These are phyloP conservation scores for Lithosia quadra DNA, from an alignment of 2,888 invertebrate species.

Conservation along the genomic window DNA sequence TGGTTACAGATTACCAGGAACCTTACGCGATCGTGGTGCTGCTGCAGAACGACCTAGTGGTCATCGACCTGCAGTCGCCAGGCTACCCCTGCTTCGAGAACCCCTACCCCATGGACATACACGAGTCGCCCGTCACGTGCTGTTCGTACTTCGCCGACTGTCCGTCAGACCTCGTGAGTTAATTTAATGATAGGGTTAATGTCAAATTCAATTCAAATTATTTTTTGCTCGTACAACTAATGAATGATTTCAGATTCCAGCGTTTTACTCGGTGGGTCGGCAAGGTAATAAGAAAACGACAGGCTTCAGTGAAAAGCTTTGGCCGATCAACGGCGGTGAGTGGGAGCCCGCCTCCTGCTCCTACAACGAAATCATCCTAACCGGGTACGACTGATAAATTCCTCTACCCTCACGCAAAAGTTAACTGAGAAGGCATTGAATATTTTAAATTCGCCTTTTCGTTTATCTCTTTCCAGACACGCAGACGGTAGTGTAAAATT, in stretches of 20 bases:
- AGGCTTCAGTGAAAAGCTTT: constrained; percentile 96
- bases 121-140: constrained; percentile 99
- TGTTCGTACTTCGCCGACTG: constrained; percentile 99
- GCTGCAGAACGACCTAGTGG: constrained; percentile 98
- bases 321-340: constrained; percentile 98
- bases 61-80: constrained; percentile 97
- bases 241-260: constrained; percentile 88
- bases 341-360: constrained; percentile 98
- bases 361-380: constrained; percentile 99
- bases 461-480: constrained; percentile 89
- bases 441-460: neutral
- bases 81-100: constrained; percentile 99
- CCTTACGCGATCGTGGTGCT: constrained; percentile 99
- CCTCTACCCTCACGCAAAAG: too few species aligned
- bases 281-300: constrained; percentile 91
- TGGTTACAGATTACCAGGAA: constrained; percentile 95
- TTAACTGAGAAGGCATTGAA: neutral
- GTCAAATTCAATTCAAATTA: neutral
- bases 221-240: neutral
- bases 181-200: neutral
- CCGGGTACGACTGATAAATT: constrained; percentile 89
- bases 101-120: constrained; percentile 99
- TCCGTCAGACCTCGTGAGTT: constrained; percentile 95
- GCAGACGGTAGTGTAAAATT: constrained; percentile 99
- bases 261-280: constrained; percentile 98